These are phyloP conservation scores for Hemitrygon akajei DNA, from an alignment of 2,797 vertebrate genomes.

Conservation along the genomic window DNA sequence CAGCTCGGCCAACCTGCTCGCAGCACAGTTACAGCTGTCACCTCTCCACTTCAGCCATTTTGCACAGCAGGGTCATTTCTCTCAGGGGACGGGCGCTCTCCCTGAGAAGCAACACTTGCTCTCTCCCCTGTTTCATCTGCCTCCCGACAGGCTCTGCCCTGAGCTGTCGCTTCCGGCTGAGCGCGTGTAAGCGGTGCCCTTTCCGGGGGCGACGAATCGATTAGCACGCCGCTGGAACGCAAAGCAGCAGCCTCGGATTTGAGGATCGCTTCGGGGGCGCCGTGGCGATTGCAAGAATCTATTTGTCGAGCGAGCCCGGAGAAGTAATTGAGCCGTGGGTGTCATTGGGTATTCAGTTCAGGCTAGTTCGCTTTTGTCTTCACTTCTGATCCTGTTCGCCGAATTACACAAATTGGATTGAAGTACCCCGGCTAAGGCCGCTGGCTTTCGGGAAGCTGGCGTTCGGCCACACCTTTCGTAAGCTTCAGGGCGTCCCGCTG, in stretches of 20 bases:
- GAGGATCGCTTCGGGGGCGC: conserved; percentile 4
- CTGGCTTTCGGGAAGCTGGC: not conserved
- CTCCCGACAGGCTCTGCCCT: conserved; percentile 18
- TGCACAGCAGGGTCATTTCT: not conserved
- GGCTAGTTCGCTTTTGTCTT: not conserved
- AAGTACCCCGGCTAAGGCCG: too few species aligned
- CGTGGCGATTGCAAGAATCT: conserved; percentile 7
- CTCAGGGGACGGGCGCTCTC: not conserved
- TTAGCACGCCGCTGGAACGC: not conserved
- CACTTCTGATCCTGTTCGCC: not conserved
- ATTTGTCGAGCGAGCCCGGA: not conserved
- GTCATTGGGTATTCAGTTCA: not conserved
- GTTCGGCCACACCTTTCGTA: not conserved
- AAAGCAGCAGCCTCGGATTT: conserved; percentile 3
- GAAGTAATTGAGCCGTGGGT: not conserved
- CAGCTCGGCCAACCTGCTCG: not conserved
- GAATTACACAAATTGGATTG: not conserved
- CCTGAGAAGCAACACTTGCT: conserved; percentile 32
- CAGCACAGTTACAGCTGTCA: not conserved
- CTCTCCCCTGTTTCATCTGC: conserved; percentile 5
- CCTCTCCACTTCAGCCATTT: not conserved
- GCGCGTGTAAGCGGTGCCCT: too few species aligned
- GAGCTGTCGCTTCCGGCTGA: conserved; percentile 20
- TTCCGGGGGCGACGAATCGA: not conserved
- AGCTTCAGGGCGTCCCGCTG: not conserved